Conservation (phyloP, 1,140 invertebrate genomes). For the Bilobella aurantiaca region DNA sequence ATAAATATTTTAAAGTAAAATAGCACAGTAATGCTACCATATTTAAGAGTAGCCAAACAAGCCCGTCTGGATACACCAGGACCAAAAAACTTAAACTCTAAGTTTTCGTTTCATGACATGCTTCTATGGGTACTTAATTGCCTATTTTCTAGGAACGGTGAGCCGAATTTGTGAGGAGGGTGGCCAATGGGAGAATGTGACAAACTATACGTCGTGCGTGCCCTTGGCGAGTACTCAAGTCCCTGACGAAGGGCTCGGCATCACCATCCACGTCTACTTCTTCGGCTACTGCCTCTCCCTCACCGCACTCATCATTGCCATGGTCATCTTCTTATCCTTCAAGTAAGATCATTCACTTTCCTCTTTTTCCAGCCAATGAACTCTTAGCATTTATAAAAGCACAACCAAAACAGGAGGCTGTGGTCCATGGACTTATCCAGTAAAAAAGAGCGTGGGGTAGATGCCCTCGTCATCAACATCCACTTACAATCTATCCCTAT, state of each 20-base stretch:
- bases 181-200: constrained; percentile 20
- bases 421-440: too few species aligned
- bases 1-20: background rate
- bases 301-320: constrained; percentile 59
- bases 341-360: constrained; percentile 51
- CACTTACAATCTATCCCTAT: too few species aligned
- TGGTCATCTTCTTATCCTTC: constrained; percentile 70
- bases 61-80: background rate
- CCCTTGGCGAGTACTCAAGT: background rate
- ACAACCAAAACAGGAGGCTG: too few species aligned
- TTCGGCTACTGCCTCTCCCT: constrained; percentile 46
- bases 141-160: constrained; percentile 16
- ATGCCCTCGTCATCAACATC: too few species aligned
- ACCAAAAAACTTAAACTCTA: background rate
- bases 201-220: constrained; percentile 7
- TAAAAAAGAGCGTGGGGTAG: too few species aligned
- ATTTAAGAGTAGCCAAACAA: too few species aligned
- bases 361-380: background rate
- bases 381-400: too few species aligned
- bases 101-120: background rate
- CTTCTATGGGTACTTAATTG: background rate
- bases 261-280: constrained; percentile 28
- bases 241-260: constrained; percentile 9
- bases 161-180: constrained; percentile 20
- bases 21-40: background rate